Evolutionary conservation across 2,888 invertebrate species (phyloP).

Genomic region (Orthonychiurus folsomi): DNA sequence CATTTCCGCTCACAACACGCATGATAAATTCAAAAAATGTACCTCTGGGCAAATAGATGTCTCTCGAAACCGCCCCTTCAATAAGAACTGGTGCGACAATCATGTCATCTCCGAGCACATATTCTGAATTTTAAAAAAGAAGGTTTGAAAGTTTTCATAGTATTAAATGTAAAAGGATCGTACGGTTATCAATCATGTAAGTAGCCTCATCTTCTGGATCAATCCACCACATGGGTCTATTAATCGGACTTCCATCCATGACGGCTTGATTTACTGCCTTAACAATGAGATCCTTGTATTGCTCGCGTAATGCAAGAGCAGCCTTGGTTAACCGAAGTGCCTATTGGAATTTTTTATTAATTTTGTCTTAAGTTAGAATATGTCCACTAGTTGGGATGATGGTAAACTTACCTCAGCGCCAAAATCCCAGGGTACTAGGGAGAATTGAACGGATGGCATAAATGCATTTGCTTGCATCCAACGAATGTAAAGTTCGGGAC

Average conservation of each 20-base stretch:
- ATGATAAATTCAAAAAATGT: no score
- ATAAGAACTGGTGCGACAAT: constrained; percentile 68
- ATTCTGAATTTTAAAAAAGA: constrained; percentile 53
- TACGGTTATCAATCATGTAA: constrained; percentile 46
- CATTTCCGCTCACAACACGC: no score
- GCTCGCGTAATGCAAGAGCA: constrained; percentile 17
- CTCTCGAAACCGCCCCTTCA: constrained; percentile 53
- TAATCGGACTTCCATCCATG: constrained; percentile 59
- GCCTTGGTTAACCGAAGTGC: constrained; percentile 19
- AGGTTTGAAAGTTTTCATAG: neutral
- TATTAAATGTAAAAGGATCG: constrained; percentile 8
- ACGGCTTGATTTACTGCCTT: constrained; percentile 52
- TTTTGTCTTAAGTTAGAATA: neutral
- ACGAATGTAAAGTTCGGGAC: constrained; percentile 60
- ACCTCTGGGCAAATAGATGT: constrained; percentile 68
- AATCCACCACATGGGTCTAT: constrained; percentile 78
- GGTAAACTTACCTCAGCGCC: constrained; percentile 48
- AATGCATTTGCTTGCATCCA: constrained; percentile 72
- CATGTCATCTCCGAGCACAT: constrained; percentile 64
- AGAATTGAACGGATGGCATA: constrained; percentile 70
- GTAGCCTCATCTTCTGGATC: constrained; percentile 59
- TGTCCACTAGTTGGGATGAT: neutral
- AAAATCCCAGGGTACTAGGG: constrained; percentile 70
- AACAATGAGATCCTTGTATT: constrained; percentile 46
- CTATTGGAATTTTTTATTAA: no score